Conservation (phyloP, 2,888 invertebrate genomes). For the Flabesymbios commensalis region DNA sequence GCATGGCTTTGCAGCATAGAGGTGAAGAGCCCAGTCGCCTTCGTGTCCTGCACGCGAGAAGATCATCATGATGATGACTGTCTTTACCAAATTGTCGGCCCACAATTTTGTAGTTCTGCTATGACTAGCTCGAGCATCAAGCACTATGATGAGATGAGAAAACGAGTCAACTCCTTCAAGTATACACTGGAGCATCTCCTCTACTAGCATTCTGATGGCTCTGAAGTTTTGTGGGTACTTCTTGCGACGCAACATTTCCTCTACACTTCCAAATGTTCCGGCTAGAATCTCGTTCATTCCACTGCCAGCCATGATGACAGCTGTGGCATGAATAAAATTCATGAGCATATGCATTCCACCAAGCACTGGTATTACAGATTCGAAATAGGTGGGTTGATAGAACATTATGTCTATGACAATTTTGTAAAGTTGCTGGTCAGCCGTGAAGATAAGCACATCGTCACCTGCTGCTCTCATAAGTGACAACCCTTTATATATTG, state of each 20-base stretch:
- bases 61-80: conserved; percentile 5
- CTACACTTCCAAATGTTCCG: conserved; percentile 2
- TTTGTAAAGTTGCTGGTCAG: conserved; percentile 5
- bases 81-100: conserved; percentile 5
- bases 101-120: conserved; percentile 9
- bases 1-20: background rate
- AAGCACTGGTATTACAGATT: background rate
- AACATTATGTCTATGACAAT: conserved; percentile 4
- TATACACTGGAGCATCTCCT: conserved; percentile 3
- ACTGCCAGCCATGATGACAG: conserved; percentile 6
- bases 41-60: conserved; percentile 6
- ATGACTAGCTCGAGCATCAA: conserved; percentile 2
- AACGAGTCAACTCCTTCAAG: conserved; percentile 12
- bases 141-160: conserved; percentile 10
- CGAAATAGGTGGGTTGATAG: background rate
- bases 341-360: conserved; percentile 2
- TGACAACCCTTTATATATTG: conserved; percentile 9
- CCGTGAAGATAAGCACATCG: background rate
- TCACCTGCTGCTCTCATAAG: conserved; percentile 5
- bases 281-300: conserved; percentile 1
- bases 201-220: conserved; percentile 1
- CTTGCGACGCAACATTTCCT: conserved; percentile 5
- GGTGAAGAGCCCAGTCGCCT: conserved; percentile 5
- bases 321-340: background rate
- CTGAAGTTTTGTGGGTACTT: conserved; percentile 10